Base-by-base conservation (phyloP, 2,888 invertebrate species). In the Sericinus montela region DNA sequence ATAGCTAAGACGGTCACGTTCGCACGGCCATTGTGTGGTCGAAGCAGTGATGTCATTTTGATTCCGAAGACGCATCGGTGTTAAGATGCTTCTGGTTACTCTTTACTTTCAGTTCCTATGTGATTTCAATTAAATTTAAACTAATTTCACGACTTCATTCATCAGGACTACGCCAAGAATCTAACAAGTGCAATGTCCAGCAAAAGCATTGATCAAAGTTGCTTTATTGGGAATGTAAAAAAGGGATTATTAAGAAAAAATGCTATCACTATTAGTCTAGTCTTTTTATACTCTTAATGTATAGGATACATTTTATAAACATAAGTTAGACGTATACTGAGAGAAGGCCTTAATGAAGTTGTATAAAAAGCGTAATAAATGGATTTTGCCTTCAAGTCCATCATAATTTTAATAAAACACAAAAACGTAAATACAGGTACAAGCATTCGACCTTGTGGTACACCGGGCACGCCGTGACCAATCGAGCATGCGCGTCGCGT, bases 391-490 rank as follows among this genome's bases (percentile, higher is more conserved):
- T 35, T 44, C 34, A 44, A 16, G 14, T 7, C 19, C 19, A 19
- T 19, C 7, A 40, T 40, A 29, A 16, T 40, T 25, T 49, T 23
- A 40, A 45, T 34, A 38, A 36, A 48, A 42, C 25, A 25, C 34
- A 50, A 49, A 45, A 49, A 44, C 25, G 7, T 23, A 54, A 58
- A 30, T 54, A 49, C 49, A 51, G 57, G 63, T 42, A 53, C 56
- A 3, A 63, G 63, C 52, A 56, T 55, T 54, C 68, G 72, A 67
- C 81, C 83, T 81, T 83, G 82, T 54, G 69, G 71, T 51, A 76
- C 69, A 55, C 75, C 71, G 64, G 69, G 71, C 50, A 75, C 67
- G 55, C 75, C 71, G 67, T 57, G 57, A 48, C 69, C 60, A 63
- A 73, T 75, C 65, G 60, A 58, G 64, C 62, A 74, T 71, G 67